phyloP scores from a whole-genome alignment of 1,140 invertebrate genomes.

The Cydia splendana region DNA sequence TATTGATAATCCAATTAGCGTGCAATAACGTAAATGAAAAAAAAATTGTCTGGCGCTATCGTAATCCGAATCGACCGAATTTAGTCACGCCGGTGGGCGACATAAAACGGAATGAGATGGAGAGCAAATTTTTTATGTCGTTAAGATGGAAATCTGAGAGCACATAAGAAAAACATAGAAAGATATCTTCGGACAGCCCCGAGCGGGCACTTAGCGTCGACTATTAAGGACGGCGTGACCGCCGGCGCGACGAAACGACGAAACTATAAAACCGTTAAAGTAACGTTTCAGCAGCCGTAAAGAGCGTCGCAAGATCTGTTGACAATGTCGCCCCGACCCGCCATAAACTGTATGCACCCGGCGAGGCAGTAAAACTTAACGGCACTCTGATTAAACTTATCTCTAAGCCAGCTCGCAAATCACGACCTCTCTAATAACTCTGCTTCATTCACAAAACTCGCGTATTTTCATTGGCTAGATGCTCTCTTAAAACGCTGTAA shows the following conservation, averaged over 20 bases:
- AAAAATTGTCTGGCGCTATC: background rate
- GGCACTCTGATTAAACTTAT: slow-evolving; percentile 79
- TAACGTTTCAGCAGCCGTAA: slow-evolving; percentile 78
- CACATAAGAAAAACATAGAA: slow-evolving; percentile 66
- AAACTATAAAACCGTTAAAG: slow-evolving; percentile 80
- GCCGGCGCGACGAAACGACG: slow-evolving; percentile 71
- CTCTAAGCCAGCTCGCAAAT: slow-evolving; percentile 60
- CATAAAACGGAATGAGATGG: background rate
- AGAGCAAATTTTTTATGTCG: slow-evolving; percentile 65
- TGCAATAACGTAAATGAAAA: background rate
- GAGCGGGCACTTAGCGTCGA: slow-evolving; percentile 75
- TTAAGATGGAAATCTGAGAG: slow-evolving; percentile 75
- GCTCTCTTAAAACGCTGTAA: slow-evolving; percentile 39
- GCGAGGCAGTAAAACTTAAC: slow-evolving; percentile 74
- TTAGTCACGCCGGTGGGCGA: background rate
- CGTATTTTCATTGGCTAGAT: slow-evolving; percentile 43
- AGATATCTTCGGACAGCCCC: slow-evolving; percentile 69
- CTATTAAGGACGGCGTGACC: slow-evolving; percentile 74
- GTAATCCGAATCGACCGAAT: slow-evolving; percentile 5
- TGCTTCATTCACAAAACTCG: slow-evolving; percentile 42
- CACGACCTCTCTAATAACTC: slow-evolving; percentile 66
- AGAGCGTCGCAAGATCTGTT: slow-evolving; percentile 77
- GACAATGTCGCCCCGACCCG: slow-evolving; percentile 75
- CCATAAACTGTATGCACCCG: slow-evolving; percentile 77
- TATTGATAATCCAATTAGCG: background rate